Conservation (phyloP, 2,113 vertebrate genomes). For the western clawed frog (Xenopus tropicalis) region DNA sequence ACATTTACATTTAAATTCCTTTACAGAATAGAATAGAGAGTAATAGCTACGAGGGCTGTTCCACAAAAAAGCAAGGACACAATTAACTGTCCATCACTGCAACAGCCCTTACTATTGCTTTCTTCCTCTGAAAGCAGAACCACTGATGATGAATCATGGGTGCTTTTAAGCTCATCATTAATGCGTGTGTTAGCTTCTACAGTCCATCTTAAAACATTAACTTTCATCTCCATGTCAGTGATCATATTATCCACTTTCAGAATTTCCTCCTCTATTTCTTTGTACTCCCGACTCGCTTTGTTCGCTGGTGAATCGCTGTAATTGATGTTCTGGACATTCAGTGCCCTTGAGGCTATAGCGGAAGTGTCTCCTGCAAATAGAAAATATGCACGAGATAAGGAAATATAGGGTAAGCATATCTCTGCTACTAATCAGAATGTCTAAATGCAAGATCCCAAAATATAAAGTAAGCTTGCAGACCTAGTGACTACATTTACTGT, state of each 20-base stretch:
- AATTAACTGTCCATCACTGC: conserved; percentile 44
- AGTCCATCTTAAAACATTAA: conserved; percentile 63
- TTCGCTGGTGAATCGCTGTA: conserved; percentile 37
- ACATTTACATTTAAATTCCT: conserved; percentile 42
- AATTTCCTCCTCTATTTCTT: conserved; percentile 59
- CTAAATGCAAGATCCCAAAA: no score
- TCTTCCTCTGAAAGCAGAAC: conserved; percentile 58
- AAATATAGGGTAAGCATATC: background rate
- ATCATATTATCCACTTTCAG: conserved; percentile 57
- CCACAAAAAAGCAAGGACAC: conserved; percentile 48
- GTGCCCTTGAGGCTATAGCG: conserved; percentile 60
- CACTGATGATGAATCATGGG: conserved; percentile 54
- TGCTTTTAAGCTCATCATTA: conserved; percentile 59
- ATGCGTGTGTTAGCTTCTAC: conserved; percentile 55
- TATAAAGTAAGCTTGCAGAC: no score
- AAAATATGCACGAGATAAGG: conserved; percentile 2
- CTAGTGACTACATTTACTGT: no score
- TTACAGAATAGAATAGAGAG: conserved; percentile 56
- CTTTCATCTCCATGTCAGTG: conserved; percentile 67
- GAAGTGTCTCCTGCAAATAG: conserved; percentile 54
- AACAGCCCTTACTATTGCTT: conserved; percentile 49
- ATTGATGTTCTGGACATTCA: conserved; percentile 57
- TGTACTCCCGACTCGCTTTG: conserved; percentile 50
- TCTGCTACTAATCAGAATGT: no score
- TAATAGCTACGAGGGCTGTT: conserved; percentile 45